Conservation (phyloP, 2,113 vertebrate genomes). For the Crotalus tigris region DNA sequence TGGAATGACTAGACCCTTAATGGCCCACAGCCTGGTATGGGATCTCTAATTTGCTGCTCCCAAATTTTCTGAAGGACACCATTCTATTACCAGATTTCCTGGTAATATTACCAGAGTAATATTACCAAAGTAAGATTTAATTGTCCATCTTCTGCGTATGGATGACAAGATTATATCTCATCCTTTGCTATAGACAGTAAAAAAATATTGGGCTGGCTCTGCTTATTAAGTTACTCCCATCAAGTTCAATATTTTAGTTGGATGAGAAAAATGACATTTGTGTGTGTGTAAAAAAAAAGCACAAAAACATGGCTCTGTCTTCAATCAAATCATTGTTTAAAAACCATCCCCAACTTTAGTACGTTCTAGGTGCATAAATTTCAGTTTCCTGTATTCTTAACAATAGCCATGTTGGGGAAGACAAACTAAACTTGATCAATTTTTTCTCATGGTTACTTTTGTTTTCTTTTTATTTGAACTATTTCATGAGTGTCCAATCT, state of each 20-base stretch:
- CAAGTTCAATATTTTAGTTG: not conserved
- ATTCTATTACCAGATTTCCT: not conserved
- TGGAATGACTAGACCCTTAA: not conserved
- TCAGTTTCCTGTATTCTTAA: not conserved
- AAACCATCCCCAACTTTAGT: not conserved
- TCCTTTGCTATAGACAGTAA: not conserved
- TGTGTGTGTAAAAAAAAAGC: not conserved
- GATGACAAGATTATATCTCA: not conserved
- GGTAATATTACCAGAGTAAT: no score
- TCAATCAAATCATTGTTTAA: not conserved
- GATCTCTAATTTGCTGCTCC: not conserved
- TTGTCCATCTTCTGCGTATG: not conserved
- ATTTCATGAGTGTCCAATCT: not conserved
- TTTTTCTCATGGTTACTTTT: not conserved
- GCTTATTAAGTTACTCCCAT: not conserved
- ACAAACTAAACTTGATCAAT: not conserved
- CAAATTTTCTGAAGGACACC: not conserved
- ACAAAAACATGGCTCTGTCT: not conserved
- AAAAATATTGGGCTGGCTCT: not conserved
- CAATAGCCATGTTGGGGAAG: not conserved
- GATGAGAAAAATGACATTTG: not conserved
- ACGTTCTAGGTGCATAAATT: not conserved
- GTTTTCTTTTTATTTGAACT: not conserved
- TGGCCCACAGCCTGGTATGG: not conserved
- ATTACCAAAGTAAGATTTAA: not conserved